phyloP scores from a whole-genome alignment of 2,113 vertebrate species.

The mouse (Mus musculus) region GRCm39 chr17:67555001-67555500 shows the following conservation, averaged over 20 bases:
- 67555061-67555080: neutral
- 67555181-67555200: neutral
- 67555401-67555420: neutral
- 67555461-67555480: too few species aligned
- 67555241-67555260: neutral
- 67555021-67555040: slow-evolving; percentile 21
- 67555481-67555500: too few species aligned
- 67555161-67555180: neutral
- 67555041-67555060: neutral
- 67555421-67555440: too few species aligned
- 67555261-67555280: neutral
- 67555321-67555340: neutral
- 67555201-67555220: neutral
- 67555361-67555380: neutral
- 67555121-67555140: neutral
- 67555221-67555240: neutral
- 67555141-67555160: neutral
- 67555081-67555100: neutral
- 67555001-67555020: neutral
- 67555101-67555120: neutral
- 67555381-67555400: neutral
- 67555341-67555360: neutral
- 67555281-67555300: neutral
- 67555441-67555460: too few species aligned
- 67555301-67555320: neutral